Evolutionary conservation across 2,888 invertebrate species (phyloP).

Genomic region (Lasius platythorax): DNA sequence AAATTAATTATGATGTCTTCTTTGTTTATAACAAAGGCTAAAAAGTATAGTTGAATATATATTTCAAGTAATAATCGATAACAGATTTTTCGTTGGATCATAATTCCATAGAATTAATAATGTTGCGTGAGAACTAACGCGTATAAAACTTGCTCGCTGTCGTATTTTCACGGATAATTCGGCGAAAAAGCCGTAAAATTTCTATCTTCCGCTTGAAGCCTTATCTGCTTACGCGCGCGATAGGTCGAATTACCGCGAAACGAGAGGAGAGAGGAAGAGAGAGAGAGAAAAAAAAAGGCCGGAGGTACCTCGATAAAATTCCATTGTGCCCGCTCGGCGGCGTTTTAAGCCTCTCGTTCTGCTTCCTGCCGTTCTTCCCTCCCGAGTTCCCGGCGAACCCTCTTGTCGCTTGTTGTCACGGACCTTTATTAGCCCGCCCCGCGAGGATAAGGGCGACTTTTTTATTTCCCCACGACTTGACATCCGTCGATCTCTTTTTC

Average conservation of each 20-base stretch:
- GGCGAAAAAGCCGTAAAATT: conserved; percentile 36
- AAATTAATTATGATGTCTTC: background rate
- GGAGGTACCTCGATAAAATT: conserved; percentile 73
- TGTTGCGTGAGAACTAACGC: background rate
- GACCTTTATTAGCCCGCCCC: conserved; percentile 80
- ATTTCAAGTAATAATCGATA: background rate
- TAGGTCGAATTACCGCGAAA: conserved; percentile 47
- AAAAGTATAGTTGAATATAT: background rate
- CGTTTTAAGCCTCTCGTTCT: conserved; percentile 74
- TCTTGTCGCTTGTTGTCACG: conserved; percentile 79
- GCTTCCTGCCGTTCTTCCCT: conserved; percentile 55
- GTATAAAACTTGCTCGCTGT: background rate
- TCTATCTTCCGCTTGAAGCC: conserved; percentile 39
- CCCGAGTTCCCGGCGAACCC: conserved; percentile 62
- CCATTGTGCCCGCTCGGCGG: conserved; percentile 76
- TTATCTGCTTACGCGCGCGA: conserved; percentile 51
- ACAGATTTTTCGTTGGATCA: background rate
- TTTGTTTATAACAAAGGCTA: background rate
- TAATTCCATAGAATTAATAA: conserved; percentile 1
- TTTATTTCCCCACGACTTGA: conserved; percentile 85
- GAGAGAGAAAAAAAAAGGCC: conserved; percentile 43
- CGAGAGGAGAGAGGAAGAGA: background rate
- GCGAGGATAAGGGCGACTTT: conserved; percentile 83
- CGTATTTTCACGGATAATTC: conserved; percentile 32
- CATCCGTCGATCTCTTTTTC: conserved; percentile 80